phyloP scores from a whole-genome alignment of 2,113 vertebrate genomes.

The Calyptommatus sinebrachiatus region DNA sequence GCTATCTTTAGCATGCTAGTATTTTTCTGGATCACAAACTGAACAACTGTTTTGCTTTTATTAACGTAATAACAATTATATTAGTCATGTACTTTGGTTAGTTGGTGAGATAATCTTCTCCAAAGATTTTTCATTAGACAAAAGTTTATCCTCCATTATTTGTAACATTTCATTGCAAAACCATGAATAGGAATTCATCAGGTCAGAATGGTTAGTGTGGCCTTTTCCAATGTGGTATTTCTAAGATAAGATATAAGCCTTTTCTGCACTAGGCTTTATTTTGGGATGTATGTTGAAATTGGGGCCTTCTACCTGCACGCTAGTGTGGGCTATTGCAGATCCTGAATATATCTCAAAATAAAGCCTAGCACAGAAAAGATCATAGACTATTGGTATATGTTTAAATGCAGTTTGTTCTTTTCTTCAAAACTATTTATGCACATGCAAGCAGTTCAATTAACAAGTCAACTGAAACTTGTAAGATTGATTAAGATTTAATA shows the following conservation, averaged over 20 bases:
- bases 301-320: too few species aligned
- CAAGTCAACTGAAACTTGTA: background rate
- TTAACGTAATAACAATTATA: background rate
- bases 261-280: too few species aligned
- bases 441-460: background rate
- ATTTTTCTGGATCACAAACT: background rate
- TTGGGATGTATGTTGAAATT: too few species aligned
- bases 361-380: too few species aligned
- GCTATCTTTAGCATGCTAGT: conserved; percentile 13
- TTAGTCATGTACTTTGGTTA: background rate
- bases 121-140: background rate
- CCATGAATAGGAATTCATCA: too few species aligned
- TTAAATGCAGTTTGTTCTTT: background rate
- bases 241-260: too few species aligned
- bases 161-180: background rate
- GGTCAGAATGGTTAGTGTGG: background rate
- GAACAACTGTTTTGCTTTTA: background rate
- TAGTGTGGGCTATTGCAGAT: too few species aligned
- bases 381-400: background rate
- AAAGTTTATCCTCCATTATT: background rate
- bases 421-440: background rate
- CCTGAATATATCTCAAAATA: too few species aligned
- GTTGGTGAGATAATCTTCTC: background rate
- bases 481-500: background rate
- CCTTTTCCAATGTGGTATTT: too few species aligned